Evolutionary conservation across 2,888 invertebrate species (phyloP).

Genomic region (Cyclophora albipunctata): DNA sequence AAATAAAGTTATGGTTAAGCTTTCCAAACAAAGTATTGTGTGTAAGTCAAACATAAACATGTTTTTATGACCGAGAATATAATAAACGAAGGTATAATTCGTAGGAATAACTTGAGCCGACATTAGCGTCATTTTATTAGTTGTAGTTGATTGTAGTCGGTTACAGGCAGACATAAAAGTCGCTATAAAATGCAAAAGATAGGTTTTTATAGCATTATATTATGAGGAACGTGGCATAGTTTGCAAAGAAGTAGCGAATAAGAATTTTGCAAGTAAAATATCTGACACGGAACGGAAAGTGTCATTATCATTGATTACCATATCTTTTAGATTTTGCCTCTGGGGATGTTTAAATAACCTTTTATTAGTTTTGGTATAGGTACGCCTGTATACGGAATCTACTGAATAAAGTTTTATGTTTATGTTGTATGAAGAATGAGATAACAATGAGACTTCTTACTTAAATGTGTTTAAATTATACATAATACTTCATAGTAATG

Average conservation of each 20-base stretch:
- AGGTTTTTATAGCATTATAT: conserved; percentile 21
- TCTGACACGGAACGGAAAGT: conserved; percentile 11
- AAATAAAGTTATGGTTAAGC: no score
- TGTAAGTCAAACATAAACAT: no score
- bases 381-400: no score
- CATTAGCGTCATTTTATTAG: conserved; percentile 12
- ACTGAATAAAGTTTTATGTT: no score
- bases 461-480: no score
- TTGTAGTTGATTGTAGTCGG: conserved; percentile 20
- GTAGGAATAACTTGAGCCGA: not conserved
- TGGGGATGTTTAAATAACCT: no score
- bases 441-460: no score
- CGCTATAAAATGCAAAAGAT: conserved; percentile 23
- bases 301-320: conserved; percentile 15
- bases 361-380: no score
- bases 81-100: no score
- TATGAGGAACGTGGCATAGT: conserved; percentile 16
- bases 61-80: not conserved
- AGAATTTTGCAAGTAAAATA: conserved; percentile 22
- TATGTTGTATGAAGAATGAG: no score
- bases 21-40: no score
- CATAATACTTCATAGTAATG: no score
- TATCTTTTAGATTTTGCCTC: not conserved
- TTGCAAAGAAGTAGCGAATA: conserved; percentile 13
- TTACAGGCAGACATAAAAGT: conserved; percentile 20